These are phyloP conservation scores for Chalcosyrphus nemorum DNA, from an alignment of 2,888 invertebrate genomes.

Conservation along the genomic window DNA sequence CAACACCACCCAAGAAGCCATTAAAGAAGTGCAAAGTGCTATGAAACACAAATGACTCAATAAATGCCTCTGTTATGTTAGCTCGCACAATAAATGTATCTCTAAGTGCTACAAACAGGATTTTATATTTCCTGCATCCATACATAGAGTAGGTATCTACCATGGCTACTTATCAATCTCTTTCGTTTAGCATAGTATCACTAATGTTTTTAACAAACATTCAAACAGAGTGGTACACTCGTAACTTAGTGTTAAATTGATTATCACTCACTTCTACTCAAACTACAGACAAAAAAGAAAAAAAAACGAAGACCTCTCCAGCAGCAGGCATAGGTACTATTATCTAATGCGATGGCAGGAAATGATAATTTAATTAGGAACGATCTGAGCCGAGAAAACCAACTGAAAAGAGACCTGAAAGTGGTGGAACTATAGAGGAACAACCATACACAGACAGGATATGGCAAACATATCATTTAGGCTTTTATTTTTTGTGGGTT, in stretches of 20 bases:
- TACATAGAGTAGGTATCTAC: too few species aligned
- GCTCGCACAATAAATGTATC: constrained; percentile 8
- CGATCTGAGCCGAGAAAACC: constrained; percentile 10
- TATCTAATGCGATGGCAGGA: constrained; percentile 62
- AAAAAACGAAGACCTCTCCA: not conserved
- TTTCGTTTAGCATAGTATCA: constrained; percentile 27
- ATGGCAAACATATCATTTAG: constrained; percentile 65
- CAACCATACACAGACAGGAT: constrained; percentile 59
- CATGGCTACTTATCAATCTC: not conserved
- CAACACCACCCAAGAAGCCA: constrained; percentile 15
- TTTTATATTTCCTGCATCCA: constrained; percentile 53
- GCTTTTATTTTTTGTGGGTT: constrained; percentile 30
- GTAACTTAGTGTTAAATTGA: constrained; percentile 67
- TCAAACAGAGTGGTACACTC: constrained; percentile 14
- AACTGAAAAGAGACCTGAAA: not conserved
- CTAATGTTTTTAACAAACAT: constrained; percentile 48
- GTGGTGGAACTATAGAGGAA: constrained; percentile 20
- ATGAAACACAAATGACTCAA: constrained; percentile 30
- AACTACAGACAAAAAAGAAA: constrained; percentile 5
- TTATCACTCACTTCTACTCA: constrained; percentile 61
- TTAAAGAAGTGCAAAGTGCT: constrained; percentile 46
- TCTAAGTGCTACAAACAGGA: constrained; percentile 34
- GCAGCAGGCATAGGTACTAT: constrained; percentile 23
- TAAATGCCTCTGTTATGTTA: constrained; percentile 26
- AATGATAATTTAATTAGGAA: constrained; percentile 72